phyloP scores from a whole-genome alignment of 1,140 invertebrate species.

The Polypedilum vanderplanki region DNA sequence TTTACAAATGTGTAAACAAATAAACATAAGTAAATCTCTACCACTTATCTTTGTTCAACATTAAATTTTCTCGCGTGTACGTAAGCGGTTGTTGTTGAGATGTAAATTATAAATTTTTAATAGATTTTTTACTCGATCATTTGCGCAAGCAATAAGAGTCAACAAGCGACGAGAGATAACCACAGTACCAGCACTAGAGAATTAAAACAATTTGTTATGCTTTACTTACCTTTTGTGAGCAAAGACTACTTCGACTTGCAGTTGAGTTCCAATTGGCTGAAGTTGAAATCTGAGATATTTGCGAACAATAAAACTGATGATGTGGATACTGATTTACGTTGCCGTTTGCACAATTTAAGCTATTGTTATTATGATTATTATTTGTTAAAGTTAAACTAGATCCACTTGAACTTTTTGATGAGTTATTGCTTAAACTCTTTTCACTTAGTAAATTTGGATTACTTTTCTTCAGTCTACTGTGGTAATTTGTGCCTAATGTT shows the following conservation, averaged over 20 bases:
- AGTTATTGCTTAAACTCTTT: conserved; percentile 24
- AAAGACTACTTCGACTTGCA: not conserved
- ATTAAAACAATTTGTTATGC: not conserved
- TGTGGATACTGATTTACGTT: conserved; percentile 1
- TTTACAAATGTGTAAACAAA: no score
- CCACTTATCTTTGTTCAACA: not conserved
- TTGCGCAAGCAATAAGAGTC: not conserved
- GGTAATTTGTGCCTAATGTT: not conserved
- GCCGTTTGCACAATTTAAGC: not conserved
- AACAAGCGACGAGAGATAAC: not conserved
- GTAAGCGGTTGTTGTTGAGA: not conserved
- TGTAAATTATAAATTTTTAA: not conserved
- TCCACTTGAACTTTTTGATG: conserved; percentile 27
- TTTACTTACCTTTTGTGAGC: conserved; percentile 24
- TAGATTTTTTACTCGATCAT: not conserved
- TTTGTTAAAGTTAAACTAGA: conserved; percentile 24
- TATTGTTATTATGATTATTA: conserved; percentile 23
- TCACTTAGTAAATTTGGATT: conserved; percentile 22
- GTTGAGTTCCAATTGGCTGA: conserved; percentile 7
- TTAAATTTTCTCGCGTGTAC: not conserved
- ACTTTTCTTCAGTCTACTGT: conserved; percentile 17
- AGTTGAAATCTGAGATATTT: conserved; percentile 24
- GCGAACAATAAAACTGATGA: conserved; percentile 23
- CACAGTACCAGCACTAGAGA: no score
- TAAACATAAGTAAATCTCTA: no score